These are phyloP conservation scores for Prionchulus punctatus DNA, from an alignment of 2,888 invertebrate genomes.

Conservation along the genomic window DNA sequence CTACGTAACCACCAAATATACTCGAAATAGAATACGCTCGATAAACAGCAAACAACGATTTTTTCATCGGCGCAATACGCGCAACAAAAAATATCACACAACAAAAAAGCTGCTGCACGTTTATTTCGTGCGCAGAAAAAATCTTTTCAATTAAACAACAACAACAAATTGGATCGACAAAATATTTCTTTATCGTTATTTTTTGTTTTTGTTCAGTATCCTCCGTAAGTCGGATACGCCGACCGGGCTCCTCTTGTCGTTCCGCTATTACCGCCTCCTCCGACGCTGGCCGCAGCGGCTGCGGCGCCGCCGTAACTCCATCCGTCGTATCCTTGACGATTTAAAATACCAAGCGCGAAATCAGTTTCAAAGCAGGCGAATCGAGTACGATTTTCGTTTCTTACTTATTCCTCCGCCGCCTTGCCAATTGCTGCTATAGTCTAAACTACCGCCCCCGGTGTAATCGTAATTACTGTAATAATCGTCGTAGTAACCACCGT, in stretches of 20 bases:
- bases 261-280: background rate
- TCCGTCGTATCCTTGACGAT: background rate
- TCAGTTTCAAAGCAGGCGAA: background rate
- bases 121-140: too few relatives aligned
- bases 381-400: too few relatives aligned
- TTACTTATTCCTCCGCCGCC: too few relatives aligned
- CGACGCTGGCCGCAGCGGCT: background rate
- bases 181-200: too few relatives aligned
- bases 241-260: background rate
- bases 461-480: constrained; percentile 1
- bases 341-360: background rate
- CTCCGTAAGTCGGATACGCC: background rate
- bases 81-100: too few relatives aligned
- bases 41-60: background rate
- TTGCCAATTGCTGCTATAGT: background rate
- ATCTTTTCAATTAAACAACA: too few relatives aligned
- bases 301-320: background rate
- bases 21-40: background rate
- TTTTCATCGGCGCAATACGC: background rate
- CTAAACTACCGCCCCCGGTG: too few relatives aligned
- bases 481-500: background rate
- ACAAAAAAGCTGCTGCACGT: too few relatives aligned
- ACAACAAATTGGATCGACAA: too few relatives aligned
- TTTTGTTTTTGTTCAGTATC: background rate
- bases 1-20: background rate